These are phyloP conservation scores for Thaleichthys pacificus DNA, from an alignment of 2,797 vertebrate species.

Conservation along the genomic window DNA sequence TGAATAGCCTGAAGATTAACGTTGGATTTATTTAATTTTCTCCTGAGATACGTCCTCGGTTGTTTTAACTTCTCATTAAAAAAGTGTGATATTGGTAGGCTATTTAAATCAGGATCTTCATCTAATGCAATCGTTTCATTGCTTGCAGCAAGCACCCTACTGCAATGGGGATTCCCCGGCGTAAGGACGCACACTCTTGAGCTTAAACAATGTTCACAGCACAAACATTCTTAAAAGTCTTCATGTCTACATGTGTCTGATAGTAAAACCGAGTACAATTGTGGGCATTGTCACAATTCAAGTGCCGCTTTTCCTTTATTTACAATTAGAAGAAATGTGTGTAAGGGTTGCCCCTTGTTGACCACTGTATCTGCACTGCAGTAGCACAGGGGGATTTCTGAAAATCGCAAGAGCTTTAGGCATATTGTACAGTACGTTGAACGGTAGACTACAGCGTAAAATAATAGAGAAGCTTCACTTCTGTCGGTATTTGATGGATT, in stretches of 20 bases:
- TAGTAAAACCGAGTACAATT: not conserved
- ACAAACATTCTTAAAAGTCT: too few species aligned
- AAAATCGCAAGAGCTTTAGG: not conserved
- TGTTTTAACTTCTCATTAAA: not conserved
- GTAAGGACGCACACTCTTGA: not conserved
- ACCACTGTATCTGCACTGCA: not conserved
- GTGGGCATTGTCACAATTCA: not conserved
- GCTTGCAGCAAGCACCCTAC: not conserved
- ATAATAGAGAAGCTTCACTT: too few species aligned
- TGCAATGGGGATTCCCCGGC: slow-evolving; percentile 10
- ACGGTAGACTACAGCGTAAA: too few species aligned
- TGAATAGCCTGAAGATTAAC: too few species aligned
- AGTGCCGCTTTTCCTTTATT: not conserved
- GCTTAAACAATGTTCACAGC: too few species aligned
- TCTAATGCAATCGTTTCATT: not conserved
- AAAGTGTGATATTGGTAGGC: not conserved
- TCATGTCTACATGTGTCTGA: not conserved
- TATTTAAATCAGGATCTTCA: not conserved
- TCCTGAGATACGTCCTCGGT: too few species aligned
- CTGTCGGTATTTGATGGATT: too few species aligned
- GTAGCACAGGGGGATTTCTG: slow-evolving; percentile 14
- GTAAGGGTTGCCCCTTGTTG: not conserved
- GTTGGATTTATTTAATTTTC: too few species aligned
- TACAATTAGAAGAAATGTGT: not conserved
- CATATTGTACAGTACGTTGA: not conserved